Evolutionary conservation across 2,797 vertebrate genomes (phyloP).

Genomic region (Dermochelys coriacea): DNA sequence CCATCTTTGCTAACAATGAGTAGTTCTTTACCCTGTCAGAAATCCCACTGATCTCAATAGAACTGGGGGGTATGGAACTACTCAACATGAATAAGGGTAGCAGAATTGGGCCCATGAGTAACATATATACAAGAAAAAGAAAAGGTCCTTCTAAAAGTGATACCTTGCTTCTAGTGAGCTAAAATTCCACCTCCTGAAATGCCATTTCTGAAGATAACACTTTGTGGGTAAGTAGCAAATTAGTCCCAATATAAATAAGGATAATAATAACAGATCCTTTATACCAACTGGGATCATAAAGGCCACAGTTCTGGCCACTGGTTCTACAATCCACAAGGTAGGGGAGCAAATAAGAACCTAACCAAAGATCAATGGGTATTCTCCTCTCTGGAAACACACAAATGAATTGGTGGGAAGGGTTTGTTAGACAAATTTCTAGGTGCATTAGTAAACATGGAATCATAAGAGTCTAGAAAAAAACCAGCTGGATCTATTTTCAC

Average conservation of each 20-base stretch:
- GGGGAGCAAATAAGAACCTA: neutral
- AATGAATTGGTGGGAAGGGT: neutral
- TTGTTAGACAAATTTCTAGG: neutral
- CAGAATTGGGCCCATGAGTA: neutral
- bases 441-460: neutral
- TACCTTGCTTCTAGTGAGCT: neutral
- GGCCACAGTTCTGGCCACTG: neutral
- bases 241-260: neutral
- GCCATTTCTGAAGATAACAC: neutral
- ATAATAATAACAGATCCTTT: neutral
- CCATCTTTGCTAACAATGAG: neutral
- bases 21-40: neutral
- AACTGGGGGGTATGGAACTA: neutral
- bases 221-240: neutral
- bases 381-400: neutral
- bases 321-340: neutral
- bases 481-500: neutral
- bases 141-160: neutral
- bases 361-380: neutral
- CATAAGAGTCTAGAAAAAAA: neutral
- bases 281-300: neutral
- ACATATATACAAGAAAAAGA: neutral
- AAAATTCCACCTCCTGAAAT: neutral
- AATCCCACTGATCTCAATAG: neutral
- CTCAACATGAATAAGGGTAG: neutral